Base-by-base conservation (phyloP, 1,140 invertebrate genomes). In the Apis florea region DNA sequence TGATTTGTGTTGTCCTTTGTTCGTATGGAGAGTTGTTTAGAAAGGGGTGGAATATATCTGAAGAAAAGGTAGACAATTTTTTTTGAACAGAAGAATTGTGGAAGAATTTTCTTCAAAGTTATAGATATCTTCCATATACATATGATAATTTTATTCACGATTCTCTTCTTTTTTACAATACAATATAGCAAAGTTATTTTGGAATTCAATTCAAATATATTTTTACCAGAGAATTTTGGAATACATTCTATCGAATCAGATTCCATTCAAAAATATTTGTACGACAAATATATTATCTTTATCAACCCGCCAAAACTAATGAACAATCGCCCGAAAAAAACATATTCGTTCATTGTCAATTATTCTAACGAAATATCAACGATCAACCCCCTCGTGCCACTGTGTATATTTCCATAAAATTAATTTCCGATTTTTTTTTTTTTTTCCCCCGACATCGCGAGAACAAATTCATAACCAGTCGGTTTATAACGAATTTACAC, bases 401-500 rank as follows among this genome's bases (percentile, higher is more conserved):
- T 26, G 21, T 21, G 17, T 21, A 17, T 26, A 71, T 63, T 61
- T 70, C 58, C 70, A 24, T 80, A 26, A 80, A 80, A 80, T 74
- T 80, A 74, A 80, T 74, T 53, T 31, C 49, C 49, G 19, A 12
- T 21, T 15, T 67, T 61, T 54, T 70, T 53, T 40, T 79, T 49
- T 40, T 26, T 31, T 6, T 10, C 24, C 15, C 15, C 12, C 26
- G 47, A 10, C n/a, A 10, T 47, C 11, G 4, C 31, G 21, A 17
- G 24, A 10, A n/a, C 26, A 59, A 74, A 80, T 74, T 74, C 71
- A 64, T 80, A 80, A 53, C 71, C 21, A 53, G 31, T 31, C 71
- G 53, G 78, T 74, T 80, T 74, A 80, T 80, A 80, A 80, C 53
- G 78, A 80, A 80, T 80, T 80, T 66, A 74, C 78, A 51, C 58